Percentiles rank a stretch among this genome's conserved stretches.
These are phyloP conservation scores for Amazona vittata DNA, from an alignment of 2,113 vertebrate genomes.

Conservation along the genomic window DNA sequence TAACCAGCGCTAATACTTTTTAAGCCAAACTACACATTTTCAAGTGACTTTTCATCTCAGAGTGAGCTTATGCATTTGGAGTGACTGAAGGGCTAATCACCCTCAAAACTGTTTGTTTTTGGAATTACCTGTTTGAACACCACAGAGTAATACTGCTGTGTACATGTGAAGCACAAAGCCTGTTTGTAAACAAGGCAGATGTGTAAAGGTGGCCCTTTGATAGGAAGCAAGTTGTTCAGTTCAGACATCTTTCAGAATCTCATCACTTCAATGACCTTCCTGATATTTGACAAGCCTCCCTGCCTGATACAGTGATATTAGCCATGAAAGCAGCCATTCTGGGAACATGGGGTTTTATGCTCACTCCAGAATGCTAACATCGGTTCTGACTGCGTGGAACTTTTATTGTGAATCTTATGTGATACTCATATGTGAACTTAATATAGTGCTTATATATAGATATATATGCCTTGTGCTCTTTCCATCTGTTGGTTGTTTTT, in stretches of 20 bases:
- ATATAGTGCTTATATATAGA: background rate
- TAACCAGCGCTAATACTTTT: background rate
- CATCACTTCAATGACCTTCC: background rate
- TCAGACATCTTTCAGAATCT: background rate
- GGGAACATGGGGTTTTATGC: background rate
- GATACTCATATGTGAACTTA: background rate
- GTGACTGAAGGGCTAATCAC: background rate
- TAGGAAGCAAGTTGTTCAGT: background rate
- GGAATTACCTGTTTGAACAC: background rate
- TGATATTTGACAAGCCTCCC: background rate
- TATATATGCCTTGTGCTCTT: background rate
- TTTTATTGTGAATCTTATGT: background rate
- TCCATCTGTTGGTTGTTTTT: background rate
- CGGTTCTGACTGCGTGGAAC: background rate
- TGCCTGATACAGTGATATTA: accelerated
- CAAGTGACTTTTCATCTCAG: background rate
- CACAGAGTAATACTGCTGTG: background rate
- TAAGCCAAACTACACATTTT: background rate
- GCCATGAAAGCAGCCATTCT: background rate
- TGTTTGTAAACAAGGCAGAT: background rate
- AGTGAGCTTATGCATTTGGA: background rate
- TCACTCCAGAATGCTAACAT: background rate
- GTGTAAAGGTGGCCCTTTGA: background rate
- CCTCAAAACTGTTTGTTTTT: background rate
- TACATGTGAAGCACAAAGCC: background rate